Evolutionary conservation across 1,140 invertebrate genomes (phyloP).

Genomic region (Saccostrea glomerata): DNA sequence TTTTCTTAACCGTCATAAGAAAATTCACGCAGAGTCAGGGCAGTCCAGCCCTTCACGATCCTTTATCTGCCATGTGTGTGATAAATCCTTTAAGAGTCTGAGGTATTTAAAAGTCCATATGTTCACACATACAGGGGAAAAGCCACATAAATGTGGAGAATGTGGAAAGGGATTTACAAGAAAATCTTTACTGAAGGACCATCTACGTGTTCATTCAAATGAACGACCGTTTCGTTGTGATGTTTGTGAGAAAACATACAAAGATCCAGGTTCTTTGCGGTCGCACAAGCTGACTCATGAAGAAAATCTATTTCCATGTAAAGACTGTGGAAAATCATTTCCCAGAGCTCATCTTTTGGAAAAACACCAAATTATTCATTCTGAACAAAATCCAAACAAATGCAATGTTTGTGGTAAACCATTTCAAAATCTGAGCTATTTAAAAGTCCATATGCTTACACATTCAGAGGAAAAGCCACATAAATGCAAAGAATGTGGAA

Average conservation of each 20-base stretch:
- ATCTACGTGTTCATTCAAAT: constrained; percentile 62
- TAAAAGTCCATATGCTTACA: background rate
- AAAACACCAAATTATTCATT: background rate
- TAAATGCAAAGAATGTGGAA: constrained; percentile 21
- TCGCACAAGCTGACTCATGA: background rate
- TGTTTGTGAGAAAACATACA: constrained; percentile 82
- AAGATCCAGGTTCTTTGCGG: background rate
- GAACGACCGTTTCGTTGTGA: constrained; percentile 80
- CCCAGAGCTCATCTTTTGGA: background rate
- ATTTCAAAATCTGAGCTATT: background rate
- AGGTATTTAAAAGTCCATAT: background rate
- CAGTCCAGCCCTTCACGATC: too few species aligned
- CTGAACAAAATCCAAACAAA: background rate
- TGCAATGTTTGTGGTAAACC: too few species aligned
- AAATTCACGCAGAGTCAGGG: too few species aligned
- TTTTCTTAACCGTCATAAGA: too few species aligned
- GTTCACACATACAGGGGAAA: constrained; percentile 46
- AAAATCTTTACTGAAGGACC: constrained; percentile 20
- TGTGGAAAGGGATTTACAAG: constrained; percentile 46
- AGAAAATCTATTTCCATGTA: background rate
- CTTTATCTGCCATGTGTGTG: too few species aligned
- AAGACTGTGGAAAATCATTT: background rate
- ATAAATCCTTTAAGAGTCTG: too few species aligned
- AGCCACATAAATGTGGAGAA: constrained; percentile 47
- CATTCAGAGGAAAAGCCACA: constrained; percentile 12